Percentiles rank a stretch among this genome's conserved stretches.
Conservation (phyloP, 2,888 invertebrate genomes). For the Coleophora deauratella region DNA sequence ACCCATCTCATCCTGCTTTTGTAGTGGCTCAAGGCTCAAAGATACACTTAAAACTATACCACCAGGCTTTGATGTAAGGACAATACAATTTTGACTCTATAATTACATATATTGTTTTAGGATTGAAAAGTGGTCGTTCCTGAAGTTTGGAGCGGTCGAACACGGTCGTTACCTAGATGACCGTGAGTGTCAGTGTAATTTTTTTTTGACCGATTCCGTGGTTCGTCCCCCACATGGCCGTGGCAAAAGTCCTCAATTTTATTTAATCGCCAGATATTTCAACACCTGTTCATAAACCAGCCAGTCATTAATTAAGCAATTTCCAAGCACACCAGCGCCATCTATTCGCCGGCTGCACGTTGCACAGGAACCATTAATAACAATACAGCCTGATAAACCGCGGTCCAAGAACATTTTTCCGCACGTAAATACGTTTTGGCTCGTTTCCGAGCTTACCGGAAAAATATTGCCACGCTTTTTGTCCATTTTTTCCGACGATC, state of each 20-base stretch:
- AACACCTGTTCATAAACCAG: background rate
- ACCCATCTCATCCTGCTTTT: background rate
- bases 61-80: background rate
- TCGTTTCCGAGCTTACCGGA: slow-evolving; percentile 38
- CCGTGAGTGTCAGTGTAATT: too few species aligned
- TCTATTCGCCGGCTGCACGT: slow-evolving; percentile 13
- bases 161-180: too few species aligned
- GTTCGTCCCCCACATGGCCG: too few species aligned
- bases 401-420: slow-evolving; percentile 23
- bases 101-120: too few species aligned
- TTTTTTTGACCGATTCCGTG: too few species aligned
- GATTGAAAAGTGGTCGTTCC: too few species aligned
- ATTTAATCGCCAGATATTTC: too few species aligned
- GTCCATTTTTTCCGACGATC: slow-evolving; percentile 24
- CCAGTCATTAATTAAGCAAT: slow-evolving; percentile 22
- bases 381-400: slow-evolving; percentile 32
- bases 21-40: background rate
- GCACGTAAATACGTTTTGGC: slow-evolving; percentile 42
- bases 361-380: slow-evolving; percentile 20
- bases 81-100: too few species aligned
- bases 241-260: too few species aligned
- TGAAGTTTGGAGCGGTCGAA: too few species aligned
- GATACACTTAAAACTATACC: background rate
- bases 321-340: slow-evolving; percentile 17
- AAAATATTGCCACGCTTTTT: slow-evolving; percentile 32